Evolutionary conservation across 1,140 invertebrate genomes (phyloP), one percentile per base, ranked within the genome.

Genomic region (Drosophila bifasciata): DNA sequence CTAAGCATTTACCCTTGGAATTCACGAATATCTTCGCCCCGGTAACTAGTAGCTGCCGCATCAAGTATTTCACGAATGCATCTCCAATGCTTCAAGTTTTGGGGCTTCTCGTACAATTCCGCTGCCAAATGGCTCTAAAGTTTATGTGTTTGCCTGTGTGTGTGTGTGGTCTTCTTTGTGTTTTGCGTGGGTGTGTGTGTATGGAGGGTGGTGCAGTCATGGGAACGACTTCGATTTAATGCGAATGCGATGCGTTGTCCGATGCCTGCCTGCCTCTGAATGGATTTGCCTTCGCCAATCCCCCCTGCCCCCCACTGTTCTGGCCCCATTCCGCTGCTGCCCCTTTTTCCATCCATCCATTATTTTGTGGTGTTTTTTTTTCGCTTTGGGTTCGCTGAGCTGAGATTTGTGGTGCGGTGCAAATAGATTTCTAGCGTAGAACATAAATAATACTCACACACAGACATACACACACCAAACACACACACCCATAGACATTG

Each of bases 371-470:
- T 43, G 19, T 11, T 61, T 61, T 52, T 52, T 63, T 75, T 76
- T 84, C 53, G 50, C 62, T 76, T 60, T 78, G 75, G 68, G 58
- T 63, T 73, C 80, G 78, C 79, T 80, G 69, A 89, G 85, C 79
- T 85, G 85, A 89, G 85, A 89, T 89, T 89, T 89, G 85, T 89
- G 85, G 85, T 89, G 85, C 74, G 85, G 85, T 85, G 83, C 85
- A 89, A 89, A 89, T 89, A 89, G 85, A 89, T 89, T 89, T 89
- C 84, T 88, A 88, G 83, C 83, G 78, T 61, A 88, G 83, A 71
- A 88, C 83, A 88, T 88, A 88, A 88, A 88, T 88, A 88, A 88
- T 88, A 88, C 83, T 62, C 74, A 81, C 68, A 80, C 81, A 85
- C 61, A 73, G 41, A 57, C 48, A 46, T 39, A 58, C 25, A 49